Evolutionary conservation across 2,797 vertebrate species (phyloP), one percentile per base, ranked within the genome.

Genomic region (Enteromius treurensis): DNA sequence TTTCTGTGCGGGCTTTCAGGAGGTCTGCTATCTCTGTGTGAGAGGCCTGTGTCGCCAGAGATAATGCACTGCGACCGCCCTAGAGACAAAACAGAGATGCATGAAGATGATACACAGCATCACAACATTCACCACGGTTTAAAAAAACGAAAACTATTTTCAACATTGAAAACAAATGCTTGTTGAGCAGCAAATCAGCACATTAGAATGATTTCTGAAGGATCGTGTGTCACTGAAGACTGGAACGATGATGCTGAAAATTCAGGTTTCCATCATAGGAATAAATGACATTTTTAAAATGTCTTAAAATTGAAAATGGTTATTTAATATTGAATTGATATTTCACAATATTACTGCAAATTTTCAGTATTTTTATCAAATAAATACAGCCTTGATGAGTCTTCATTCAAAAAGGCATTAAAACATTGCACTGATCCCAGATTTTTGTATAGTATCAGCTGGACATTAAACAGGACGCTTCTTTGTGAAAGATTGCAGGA

Each of bases 61-160:
- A 91, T 75, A 95, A 89, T 0, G 95, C 95, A n/a, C 91, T 94
- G 65, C 88, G 92, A 47, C 94, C 94, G 9, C 82, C 90, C 95
- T 96, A 89, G 2, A 69, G 69, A 82, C 77, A 85, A 79, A 86
- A 83, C 32, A 81, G 6, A 37, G 15, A 73, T 49, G n/a, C 15
- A 17, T 69, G 64, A 79, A 26, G 15, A 32, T 26, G 60, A 65
- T 26, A 60, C 15, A 53, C 29, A 19, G 60, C 40, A 79, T 77
- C 55, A 64, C 29, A 73, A 26, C 40, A 47, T 70, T 26, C 13
- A 17, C n/a, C 40, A 42, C 8, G 8, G 37, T 40, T 40, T 40
- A 40, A 40, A 40, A 26, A 40, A 40, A 40, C 7, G 1, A 40
- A 8, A 42, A 42, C 40, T 42, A 42, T 42, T 55, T n/a, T 55